Base-by-base conservation (phyloP, 2,888 invertebrate genomes). In the Phaonia tiefii region DNA sequence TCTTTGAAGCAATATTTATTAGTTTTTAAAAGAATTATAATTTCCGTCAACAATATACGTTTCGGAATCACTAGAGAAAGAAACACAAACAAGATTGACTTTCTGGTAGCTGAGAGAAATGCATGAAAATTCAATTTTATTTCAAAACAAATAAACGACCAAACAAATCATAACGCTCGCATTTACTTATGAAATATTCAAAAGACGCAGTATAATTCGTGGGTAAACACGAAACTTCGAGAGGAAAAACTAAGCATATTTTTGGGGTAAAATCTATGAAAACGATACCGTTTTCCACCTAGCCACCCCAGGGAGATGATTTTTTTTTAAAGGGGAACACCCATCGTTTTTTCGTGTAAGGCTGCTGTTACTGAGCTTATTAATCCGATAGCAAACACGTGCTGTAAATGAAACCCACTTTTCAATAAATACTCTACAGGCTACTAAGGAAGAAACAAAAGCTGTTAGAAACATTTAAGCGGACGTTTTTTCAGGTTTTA, bases 141-240 rank as follows among this genome's bases (percentile, higher is more conserved):
- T 70, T 66, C 25, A 66, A 66, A 72, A 20, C 66, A 49, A 71
- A 70, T 75, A 67, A 42, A 25, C 46, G 56, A 46, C 66, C 39
- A 49, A 75, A 54, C 51, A 63, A 72, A 72, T 26, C 66, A 73
- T 65, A 80, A 73, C 71, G 3, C 8, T 31, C 3, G 4, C 8
- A 80, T 70, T 80, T 71, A 22, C 44, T 42, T 42, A 75, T 71
- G 58, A 81, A 81, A 71, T 67, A 77, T 74, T 74, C 73, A 75
- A 67, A 75, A 77, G 58, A 71, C 39, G 67, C 70, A 66, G 37
- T 58, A 1, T 42, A 67, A 76, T 76, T 74, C 66, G 56, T 56
- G 56, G 39, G 71, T n/a, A 71, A 74, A 80, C 60, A n/a, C 13
- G n/a, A 51, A 51, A 2, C 17, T 17, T 10, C 49, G 54, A 67